Percentiles rank a stretch among this genome's conserved stretches.
Evolutionary conservation across 2,797 vertebrate species (phyloP).

Genomic region (Apogon hyalosoma): DNA sequence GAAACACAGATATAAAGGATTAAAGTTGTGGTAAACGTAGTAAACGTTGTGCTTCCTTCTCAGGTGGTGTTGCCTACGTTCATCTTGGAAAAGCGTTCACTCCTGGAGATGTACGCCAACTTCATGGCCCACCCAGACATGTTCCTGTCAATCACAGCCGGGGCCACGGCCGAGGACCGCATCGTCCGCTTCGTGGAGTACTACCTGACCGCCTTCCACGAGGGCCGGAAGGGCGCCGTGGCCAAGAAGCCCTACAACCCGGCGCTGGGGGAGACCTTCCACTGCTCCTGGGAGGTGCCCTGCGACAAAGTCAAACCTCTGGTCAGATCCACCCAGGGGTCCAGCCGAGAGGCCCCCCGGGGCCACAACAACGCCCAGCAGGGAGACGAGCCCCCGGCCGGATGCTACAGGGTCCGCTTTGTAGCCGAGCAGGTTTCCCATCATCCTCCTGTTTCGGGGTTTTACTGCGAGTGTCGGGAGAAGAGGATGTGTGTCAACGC

Average conservation of each 20-base stretch:
- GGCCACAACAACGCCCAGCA: slow-evolving; percentile 14
- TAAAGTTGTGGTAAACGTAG: too few relatives aligned
- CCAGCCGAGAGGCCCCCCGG: slow-evolving; percentile 51
- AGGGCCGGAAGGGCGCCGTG: slow-evolving; percentile 96
- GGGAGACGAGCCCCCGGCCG: slow-evolving; percentile 9
- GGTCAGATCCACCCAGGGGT: slow-evolving; percentile 74
- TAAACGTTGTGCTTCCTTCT: neutral
- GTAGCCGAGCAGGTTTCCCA: slow-evolving; percentile 98
- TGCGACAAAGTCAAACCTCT: slow-evolving; percentile 86
- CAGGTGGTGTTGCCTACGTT: slow-evolving; percentile 98
- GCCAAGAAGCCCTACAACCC: slow-evolving; percentile 99
- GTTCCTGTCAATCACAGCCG: slow-evolving; percentile 90
- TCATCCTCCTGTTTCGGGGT: slow-evolving; percentile 97
- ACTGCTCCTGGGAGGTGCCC: slow-evolving; percentile 95
- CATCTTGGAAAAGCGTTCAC: slow-evolving; percentile 96
- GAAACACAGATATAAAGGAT: too few relatives aligned
- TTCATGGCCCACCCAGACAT: slow-evolving; percentile 98
- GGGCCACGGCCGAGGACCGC: slow-evolving; percentile 89
- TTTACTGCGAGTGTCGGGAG: slow-evolving; percentile 96
- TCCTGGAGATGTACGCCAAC: slow-evolving; percentile 99
- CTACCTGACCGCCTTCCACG: slow-evolving; percentile 98
- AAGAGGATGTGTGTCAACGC: slow-evolving; percentile 95
- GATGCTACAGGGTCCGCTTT: slow-evolving; percentile 85
- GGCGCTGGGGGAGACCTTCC: slow-evolving; percentile 97
- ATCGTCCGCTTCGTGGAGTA: slow-evolving; percentile 98